phyloP scores from a whole-genome alignment of 2,888 invertebrate species.

The Tetrapedia diversipes region DNA sequence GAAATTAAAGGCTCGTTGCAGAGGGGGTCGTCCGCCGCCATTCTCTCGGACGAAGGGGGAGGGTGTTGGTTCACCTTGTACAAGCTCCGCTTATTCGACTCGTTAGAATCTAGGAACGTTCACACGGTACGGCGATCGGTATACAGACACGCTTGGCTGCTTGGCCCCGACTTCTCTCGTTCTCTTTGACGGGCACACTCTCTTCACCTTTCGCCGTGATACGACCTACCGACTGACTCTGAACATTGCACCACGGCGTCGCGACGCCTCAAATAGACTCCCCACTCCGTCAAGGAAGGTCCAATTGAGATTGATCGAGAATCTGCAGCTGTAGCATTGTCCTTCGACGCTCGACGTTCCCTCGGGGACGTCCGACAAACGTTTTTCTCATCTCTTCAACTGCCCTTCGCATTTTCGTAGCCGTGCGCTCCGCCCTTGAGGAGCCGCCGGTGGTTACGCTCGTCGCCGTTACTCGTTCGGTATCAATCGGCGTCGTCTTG shows the following conservation, averaged over 20 bases:
- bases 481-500: too few relatives aligned
- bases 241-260: constrained; percentile 71
- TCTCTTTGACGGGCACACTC: constrained; percentile 53
- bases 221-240: constrained; percentile 78
- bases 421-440: too few relatives aligned
- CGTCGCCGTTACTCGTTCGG: too few relatives aligned
- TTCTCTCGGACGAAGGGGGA: constrained; percentile 34
- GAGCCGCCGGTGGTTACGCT: too few relatives aligned
- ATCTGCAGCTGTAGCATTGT: constrained; percentile 43
- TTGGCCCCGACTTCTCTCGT: constrained; percentile 35
- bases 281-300: constrained; percentile 72
- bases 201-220: constrained; percentile 73
- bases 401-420: constrained; percentile 4
- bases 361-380: background rate
- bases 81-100: constrained; percentile 26
- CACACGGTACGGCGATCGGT: constrained; percentile 15
- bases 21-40: constrained; percentile 75
- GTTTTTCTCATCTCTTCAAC: constrained; percentile 23
- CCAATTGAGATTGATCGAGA: constrained; percentile 77
- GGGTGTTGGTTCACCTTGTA: constrained; percentile 14
- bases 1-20: constrained; percentile 87
- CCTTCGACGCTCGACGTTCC: background rate
- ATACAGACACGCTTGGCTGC: constrained; percentile 2
- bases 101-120: constrained; percentile 6
- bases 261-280: constrained; percentile 80